A percentile compares a stretch with the other conserved stretches of the same genome.
phyloP scores from a whole-genome alignment of 2,888 invertebrate species.

The Drosophila nr. perissopoda region DNA sequence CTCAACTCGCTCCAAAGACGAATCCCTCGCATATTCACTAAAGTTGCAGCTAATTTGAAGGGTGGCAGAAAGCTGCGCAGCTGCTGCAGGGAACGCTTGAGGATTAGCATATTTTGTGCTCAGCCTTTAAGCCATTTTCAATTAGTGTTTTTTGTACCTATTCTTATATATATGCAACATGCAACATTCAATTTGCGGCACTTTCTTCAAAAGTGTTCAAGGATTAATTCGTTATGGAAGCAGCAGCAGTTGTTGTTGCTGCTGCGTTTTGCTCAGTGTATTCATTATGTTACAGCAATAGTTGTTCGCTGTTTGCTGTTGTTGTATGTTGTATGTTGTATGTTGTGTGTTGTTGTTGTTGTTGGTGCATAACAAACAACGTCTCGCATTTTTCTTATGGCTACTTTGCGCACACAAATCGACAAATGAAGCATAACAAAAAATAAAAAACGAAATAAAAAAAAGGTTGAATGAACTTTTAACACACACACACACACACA shows the following conservation, averaged over 20 bases:
- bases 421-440: constrained; percentile 68
- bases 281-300: constrained; percentile 25
- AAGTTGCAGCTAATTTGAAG: too few species aligned
- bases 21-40: too few species aligned
- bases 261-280: constrained; percentile 12
- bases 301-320: constrained; percentile 8
- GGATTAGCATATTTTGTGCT: background rate
- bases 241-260: background rate
- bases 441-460: background rate
- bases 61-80: too few species aligned
- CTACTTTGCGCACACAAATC: constrained; percentile 54
- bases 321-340: constrained; percentile 4
- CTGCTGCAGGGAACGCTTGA: background rate
- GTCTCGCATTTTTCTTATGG: constrained; percentile 27
- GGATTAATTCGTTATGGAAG: constrained; percentile 3
- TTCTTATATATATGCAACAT: background rate
- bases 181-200: background rate
- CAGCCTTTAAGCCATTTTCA: background rate
- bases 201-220: background rate
- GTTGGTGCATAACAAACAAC: constrained; percentile 27
- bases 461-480: constrained; percentile 73
- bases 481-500: constrained; percentile 33
- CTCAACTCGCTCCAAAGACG: too few species aligned
- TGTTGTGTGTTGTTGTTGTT: constrained; percentile 8
- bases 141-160: background rate